Conservation (phyloP, 2,113 vertebrate genomes). For the Seriola dumerili region DNA sequence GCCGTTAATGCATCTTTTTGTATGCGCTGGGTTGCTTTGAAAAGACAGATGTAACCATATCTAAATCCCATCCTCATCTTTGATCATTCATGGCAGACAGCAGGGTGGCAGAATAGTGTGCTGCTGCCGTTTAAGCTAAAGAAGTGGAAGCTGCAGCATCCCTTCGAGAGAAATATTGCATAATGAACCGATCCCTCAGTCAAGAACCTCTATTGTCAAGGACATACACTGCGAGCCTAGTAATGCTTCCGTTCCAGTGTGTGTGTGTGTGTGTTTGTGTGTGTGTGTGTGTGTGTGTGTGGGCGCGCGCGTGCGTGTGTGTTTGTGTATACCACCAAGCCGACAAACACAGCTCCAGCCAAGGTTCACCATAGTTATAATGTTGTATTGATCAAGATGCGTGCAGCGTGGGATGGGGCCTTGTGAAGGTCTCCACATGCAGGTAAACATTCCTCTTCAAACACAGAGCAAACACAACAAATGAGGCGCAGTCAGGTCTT, state of each 20-base stretch:
- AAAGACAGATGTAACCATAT: conserved; percentile 39
- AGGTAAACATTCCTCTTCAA: conserved; percentile 40
- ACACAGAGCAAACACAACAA: conserved; percentile 44
- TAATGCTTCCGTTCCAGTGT: conserved; percentile 27
- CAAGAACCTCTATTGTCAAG: conserved; percentile 59
- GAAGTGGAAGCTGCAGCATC: conserved; percentile 41
- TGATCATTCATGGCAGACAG: conserved; percentile 46
- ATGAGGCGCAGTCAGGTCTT: conserved; percentile 41
- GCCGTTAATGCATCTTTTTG: conserved; percentile 10
- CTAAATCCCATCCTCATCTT: conserved; percentile 25
- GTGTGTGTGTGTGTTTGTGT: not conserved
- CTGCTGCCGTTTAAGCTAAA: conserved; percentile 29
- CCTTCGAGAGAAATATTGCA: conserved; percentile 59
- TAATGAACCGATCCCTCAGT: conserved; percentile 62
- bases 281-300: conserved; percentile 16
- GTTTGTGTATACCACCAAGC: conserved; percentile 14
- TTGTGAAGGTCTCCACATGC: conserved; percentile 35
- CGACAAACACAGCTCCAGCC: not conserved
- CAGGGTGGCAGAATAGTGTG: conserved; percentile 21
- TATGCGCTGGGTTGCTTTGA: not conserved
- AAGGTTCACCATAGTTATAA: conserved; percentile 49
- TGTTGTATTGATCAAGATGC: conserved; percentile 64
- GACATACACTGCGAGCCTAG: conserved; percentile 57
- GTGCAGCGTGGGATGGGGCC: conserved; percentile 23
- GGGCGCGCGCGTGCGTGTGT: conserved; percentile 12